Base-by-base conservation (phyloP, 2,888 invertebrate species). In the Baronia brevicornis region DNA sequence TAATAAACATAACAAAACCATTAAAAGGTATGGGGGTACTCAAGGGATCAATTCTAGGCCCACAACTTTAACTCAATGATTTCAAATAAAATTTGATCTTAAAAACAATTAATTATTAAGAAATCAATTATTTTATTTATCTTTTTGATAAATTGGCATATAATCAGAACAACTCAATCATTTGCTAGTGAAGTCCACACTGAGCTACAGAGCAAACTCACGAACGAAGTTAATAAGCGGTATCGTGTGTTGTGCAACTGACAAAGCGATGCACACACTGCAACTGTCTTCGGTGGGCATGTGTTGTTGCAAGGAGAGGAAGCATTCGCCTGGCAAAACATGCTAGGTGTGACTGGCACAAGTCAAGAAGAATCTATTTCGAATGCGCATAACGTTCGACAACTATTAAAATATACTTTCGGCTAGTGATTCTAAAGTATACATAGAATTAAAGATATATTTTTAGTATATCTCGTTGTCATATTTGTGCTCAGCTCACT, bases 261-360 rank as follows among this genome's bases (percentile, higher is more conserved):
- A 26, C 8, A 7, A 37, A 37, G 37, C 28, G 27, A 29, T 29
- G 24, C 34, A 35, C 19, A 24, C 7, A 33, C 17, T 27, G 27
- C 22, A 10, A n/a, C n/a, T n/a, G n/a, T n/a, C n/a, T 21, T 26
- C 9, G n/a, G 26, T 17, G 22, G 36, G 14, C 12, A 2, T 9
- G 21, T 14, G 18, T n/a, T n/a, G 2, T 17, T 8, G 6, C 5
- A 22, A 17, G 17, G 30, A 12, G 30, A 12, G 17, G 11, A 36
- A 36, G 36, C 36, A 12, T 36, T 30, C 26, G 36, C 36, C 31
- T 35, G 29, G 21, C 10, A 26, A 14, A 15, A 22, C 36, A 36
- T 36, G 36, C 36, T 30, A 11, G 15, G 21, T 15, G 3, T 4
- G 14, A 3, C 31, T 31, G 31, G 8, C 18, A 23, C 4, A n/a